Evolutionary conservation across 2,888 invertebrate genomes (phyloP).

Genomic region (Oasisia sp.): DNA sequence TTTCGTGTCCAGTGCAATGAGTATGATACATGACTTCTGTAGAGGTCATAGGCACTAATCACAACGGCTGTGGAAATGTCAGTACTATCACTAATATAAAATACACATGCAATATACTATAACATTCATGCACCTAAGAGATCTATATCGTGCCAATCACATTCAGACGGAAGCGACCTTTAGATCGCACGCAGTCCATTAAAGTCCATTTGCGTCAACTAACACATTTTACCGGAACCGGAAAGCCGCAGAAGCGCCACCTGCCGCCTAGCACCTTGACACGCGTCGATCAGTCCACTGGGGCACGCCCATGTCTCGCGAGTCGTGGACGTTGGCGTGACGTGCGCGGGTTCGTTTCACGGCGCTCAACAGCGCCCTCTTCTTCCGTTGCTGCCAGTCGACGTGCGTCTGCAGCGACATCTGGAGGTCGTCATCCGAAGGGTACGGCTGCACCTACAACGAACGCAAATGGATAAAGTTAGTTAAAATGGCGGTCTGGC

Average conservation of each 20-base stretch:
- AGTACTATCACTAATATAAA: not conserved
- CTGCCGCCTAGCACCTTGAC: not conserved
- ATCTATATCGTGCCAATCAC: no score
- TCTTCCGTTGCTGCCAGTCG: not conserved
- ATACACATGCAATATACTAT: not conserved
- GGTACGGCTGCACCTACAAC: not conserved
- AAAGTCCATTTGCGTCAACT: no score
- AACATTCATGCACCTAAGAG: no score
- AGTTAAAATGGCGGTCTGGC: not conserved
- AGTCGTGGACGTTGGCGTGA: not conserved
- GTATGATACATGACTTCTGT: no score
- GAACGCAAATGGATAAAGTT: not conserved
- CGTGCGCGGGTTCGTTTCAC: not conserved
- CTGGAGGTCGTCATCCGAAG: not conserved
- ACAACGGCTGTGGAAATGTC: no score
- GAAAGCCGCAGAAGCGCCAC: not conserved
- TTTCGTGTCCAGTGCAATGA: no score
- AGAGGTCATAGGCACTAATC: no score
- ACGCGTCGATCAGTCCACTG: not conserved
- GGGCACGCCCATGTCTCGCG: not conserved
- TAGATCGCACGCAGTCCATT: no score
- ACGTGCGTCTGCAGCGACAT: conserved; percentile 4
- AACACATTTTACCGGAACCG: not conserved
- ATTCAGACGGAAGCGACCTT: no score
- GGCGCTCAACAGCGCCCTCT: not conserved